Base-by-base conservation (phyloP, 2,888 invertebrate species). In the Trypoxylon attenuatum region DNA sequence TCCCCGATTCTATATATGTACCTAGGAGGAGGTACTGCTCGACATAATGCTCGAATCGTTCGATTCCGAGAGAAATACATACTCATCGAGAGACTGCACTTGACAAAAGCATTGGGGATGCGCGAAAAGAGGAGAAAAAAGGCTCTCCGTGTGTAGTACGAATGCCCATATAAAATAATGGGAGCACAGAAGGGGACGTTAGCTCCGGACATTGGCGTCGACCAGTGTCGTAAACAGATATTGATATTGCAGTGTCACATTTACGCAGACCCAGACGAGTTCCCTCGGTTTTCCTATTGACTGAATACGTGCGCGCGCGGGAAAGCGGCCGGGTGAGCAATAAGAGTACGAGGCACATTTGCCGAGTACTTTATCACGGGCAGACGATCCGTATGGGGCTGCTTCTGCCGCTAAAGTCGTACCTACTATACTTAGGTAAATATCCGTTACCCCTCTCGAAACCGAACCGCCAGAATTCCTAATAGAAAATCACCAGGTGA, bases 151-250 rank as follows among this genome's bases (percentile, higher is more conserved):
- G 38, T 27, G 57, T 13, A 46, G 39, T 67, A 56, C 50, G n/a
- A 51, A 45, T 57, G 41, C 55, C 47, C 65, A 63, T 74, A 65
- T 69, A 71, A 74, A 71, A 74, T 74, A 74, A 74, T 60, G 56
- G 60, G 52, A 10, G 39, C 42, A 53, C 54, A 39, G 23, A 27
- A 54, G 25, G 27, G 58, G 38, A 60, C 56, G 61, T 71, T 74
- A 74, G 71, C 57, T 60, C 63, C 33, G 45, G 43, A 38, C 61
- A 64, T 64, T 49, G 58, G 45, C 54, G 54, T 49, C 54, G 65
- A 21, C 71, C 71, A 71, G 71, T 71, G 71, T 71, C 74, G 66
- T 75, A 74, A 74, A 71, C 66, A 75, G 75, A 74, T 74, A 74
- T 74, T 74, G 74, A 75, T 74, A 74, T 74, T 74, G 63, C 60